These are phyloP conservation scores for Polydrusus cervinus DNA, from an alignment of 2,888 invertebrate species.

Conservation along the genomic window DNA sequence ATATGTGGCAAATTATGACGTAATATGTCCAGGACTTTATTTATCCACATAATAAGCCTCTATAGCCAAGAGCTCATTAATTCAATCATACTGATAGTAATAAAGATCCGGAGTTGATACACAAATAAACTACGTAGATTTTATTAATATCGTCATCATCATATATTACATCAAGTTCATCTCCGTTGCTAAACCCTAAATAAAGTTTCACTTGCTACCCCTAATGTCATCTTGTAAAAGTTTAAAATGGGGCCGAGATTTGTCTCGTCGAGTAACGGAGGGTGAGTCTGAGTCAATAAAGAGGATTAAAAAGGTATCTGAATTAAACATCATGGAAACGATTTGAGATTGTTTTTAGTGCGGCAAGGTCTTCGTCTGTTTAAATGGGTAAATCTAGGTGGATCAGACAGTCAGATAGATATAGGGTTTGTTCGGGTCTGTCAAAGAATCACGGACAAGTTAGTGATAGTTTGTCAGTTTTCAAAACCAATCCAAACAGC, in stretches of 20 bases:
- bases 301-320: slow-evolving; percentile 14
- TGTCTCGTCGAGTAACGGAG: not conserved
- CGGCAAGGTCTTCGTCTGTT: not conserved
- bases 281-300: slow-evolving; percentile 8
- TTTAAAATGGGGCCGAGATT: slow-evolving; percentile 29
- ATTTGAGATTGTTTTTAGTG: not conserved
- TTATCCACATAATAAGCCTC: too few relatives aligned
- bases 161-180: slow-evolving; percentile 10
- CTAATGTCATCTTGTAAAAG: slow-evolving; percentile 35
- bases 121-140: slow-evolving; percentile 2
- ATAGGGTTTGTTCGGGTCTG: too few relatives aligned
- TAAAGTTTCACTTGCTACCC: slow-evolving; percentile 12
- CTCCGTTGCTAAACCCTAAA: not conserved
- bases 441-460: too few relatives aligned
- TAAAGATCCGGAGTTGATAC: too few relatives aligned
- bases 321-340: slow-evolving; percentile 8
- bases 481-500: too few relatives aligned
- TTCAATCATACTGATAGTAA: too few relatives aligned
- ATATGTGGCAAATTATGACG: too few relatives aligned
- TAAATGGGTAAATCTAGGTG: not conserved
- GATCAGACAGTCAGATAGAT: not conserved
- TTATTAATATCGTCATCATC: slow-evolving; percentile 5
- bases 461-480: too few relatives aligned
- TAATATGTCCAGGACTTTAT: too few relatives aligned
- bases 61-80: too few relatives aligned